Evolutionary conservation across 2,113 vertebrate species (phyloP).

Genomic region (Monarcha castaneiventris): DNA sequence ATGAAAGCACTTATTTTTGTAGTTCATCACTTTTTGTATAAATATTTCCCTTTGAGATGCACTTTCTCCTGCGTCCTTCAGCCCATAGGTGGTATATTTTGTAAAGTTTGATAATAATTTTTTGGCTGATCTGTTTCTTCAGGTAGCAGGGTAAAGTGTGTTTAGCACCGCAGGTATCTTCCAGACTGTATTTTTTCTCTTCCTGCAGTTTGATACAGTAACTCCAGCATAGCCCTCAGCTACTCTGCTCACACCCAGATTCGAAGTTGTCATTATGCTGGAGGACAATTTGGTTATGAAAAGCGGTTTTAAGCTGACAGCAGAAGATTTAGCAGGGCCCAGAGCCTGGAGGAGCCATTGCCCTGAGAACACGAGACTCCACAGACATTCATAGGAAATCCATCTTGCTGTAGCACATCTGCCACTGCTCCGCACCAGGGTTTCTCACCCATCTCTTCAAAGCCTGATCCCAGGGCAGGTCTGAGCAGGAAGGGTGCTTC

Average conservation of each 20-base stretch:
- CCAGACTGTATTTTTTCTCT: not conserved
- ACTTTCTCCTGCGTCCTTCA: not conserved
- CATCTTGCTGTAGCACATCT: not conserved
- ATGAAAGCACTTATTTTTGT: not conserved
- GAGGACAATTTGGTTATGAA: not conserved
- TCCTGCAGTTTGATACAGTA: not conserved
- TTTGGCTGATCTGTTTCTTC: not conserved
- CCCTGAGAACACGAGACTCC: not conserved
- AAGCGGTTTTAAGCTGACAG: not conserved
- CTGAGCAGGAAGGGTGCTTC: not conserved
- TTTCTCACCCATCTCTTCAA: not conserved
- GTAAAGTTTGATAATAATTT: not conserved
- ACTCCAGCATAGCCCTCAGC: not conserved
- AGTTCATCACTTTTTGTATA: not conserved
- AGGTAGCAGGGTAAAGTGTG: not conserved
- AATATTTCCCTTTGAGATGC: not conserved
- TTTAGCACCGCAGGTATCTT: not conserved
- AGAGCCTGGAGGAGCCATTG: not conserved
- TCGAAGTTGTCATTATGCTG: not conserved
- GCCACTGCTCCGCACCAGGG: rapidly evolving
- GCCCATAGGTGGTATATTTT: not conserved
- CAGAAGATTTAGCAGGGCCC: not conserved
- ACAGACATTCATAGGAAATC: rapidly evolving
- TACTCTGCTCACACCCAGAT: not conserved
- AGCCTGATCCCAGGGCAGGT: not conserved